Evolutionary conservation across 2,888 invertebrate genomes (phyloP), one percentile per base, ranked within the genome.

Genomic region (Ophioninae sp.): DNA sequence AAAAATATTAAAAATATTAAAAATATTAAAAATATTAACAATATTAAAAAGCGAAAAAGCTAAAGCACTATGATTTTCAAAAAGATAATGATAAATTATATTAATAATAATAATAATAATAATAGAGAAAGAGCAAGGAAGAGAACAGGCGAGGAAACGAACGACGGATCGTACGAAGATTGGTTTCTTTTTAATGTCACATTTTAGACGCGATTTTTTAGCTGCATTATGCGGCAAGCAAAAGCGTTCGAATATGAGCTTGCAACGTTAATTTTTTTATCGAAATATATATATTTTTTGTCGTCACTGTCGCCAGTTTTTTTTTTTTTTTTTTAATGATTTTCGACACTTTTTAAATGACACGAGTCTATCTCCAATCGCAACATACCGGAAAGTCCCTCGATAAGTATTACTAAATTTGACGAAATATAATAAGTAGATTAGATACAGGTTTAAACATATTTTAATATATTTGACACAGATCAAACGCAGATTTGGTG

Each of bases 181-280:
- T 22, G 22, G 75, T n/a, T 30, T 30, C 30, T 56, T 64, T 61
- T 51, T 23, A n/a, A 23, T 75, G 13, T 51, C 17, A 51, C 39
- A 7, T 41, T 73, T 75, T 69, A 82, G 39, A 77, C 41, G 63
- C 78, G 81, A 84, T 84, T 61, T 77, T 30, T 44, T 82, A 84
- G 84, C 82, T 51, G 76, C 68, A 61, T n/a, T 84, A 85, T 84
- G 84, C 84, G 71, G 75, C 82, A 84, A 80, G 84, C 85, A 68
- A 74, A 85, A 85, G 85, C 85, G 80, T 74, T 84, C 79, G 56
- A 63, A 59, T 56, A 65, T 71, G 23, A 20, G 59, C 71, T 76
- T 56, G 69, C 75, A 64, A 65, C 44, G 44, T 61, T 68, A 77
- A 30, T 30, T 30, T 59, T 78, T 69, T 71, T 51, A 58, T 44